Evolutionary conservation across 2,888 invertebrate genomes (phyloP).

Genomic region (Pheosia gnoma): DNA sequence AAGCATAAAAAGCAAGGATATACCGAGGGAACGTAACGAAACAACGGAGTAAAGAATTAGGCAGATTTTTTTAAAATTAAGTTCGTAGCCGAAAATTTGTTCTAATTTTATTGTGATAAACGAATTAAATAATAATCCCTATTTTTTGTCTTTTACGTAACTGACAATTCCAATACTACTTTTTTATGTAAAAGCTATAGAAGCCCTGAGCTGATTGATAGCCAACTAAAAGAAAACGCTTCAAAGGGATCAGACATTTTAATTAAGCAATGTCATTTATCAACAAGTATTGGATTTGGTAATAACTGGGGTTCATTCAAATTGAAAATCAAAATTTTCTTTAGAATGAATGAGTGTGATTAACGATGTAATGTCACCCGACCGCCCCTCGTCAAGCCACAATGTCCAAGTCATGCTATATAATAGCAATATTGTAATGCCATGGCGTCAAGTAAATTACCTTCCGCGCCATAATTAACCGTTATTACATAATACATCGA

Average conservation of each 20-base stretch:
- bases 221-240: constrained; percentile 16
- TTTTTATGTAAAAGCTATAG: constrained; percentile 2
- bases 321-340: constrained; percentile 81
- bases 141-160: too few species aligned
- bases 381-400: constrained; percentile 67
- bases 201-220: neutral
- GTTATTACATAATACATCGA: constrained; percentile 55
- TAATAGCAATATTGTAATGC: constrained; percentile 78
- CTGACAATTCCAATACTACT: neutral
- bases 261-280: constrained; percentile 72
- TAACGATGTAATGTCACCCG: constrained; percentile 76
- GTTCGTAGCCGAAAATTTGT: too few species aligned
- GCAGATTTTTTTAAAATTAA: too few species aligned
- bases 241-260: constrained; percentile 46
- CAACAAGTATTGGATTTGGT: constrained; percentile 65
- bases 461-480: constrained; percentile 67
- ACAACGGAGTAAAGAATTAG: neutral
- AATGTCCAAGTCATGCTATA: constrained; percentile 76
- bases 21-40: neutral
- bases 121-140: too few species aligned
- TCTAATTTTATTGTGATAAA: too few species aligned
- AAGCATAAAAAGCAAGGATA: neutral
- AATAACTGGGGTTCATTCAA: constrained; percentile 67
- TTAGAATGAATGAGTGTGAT: constrained; percentile 70
- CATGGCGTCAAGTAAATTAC: constrained; percentile 73